Percentiles rank a stretch among this genome's conserved stretches.
phyloP scores from a whole-genome alignment of 2,888 invertebrate species.

The Saturnia pavonia region DNA sequence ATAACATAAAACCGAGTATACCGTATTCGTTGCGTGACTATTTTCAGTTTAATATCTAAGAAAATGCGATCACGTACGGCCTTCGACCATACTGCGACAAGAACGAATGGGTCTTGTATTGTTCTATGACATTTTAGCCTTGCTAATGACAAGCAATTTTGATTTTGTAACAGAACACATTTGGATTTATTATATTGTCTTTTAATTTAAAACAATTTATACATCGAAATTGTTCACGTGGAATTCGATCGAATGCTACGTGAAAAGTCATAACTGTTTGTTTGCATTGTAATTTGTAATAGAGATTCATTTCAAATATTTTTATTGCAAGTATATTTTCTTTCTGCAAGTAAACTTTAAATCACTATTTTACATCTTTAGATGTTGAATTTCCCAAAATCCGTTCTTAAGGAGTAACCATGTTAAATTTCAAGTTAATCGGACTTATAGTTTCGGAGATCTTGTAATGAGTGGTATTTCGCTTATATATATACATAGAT shows the following conservation, averaged over 20 bases:
- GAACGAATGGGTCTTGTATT: constrained; percentile 63
- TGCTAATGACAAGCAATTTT: constrained; percentile 79
- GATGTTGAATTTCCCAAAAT: no score
- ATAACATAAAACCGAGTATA: constrained; percentile 49
- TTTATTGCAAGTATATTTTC: background rate
- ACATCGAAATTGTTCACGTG: constrained; percentile 30
- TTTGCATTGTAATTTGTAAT: constrained; percentile 7
- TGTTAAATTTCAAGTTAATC: no score
- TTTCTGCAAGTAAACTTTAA: no score
- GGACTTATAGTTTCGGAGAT: no score
- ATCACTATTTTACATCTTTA: no score
- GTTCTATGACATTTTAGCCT: constrained; percentile 81
- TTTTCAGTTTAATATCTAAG: constrained; percentile 62
- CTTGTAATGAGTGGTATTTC: no score
- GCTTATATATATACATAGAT: no score
- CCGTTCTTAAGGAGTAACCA: no score
- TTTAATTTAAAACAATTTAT: constrained; percentile 60
- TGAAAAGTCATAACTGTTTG: constrained; percentile 13
- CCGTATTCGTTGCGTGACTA: constrained; percentile 67
- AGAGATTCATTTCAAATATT: background rate
- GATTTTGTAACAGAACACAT: constrained; percentile 74
- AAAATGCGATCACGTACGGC: constrained; percentile 78
- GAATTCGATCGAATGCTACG: constrained; percentile 9
- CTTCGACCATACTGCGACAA: constrained; percentile 67
- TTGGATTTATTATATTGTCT: constrained; percentile 67